These are phyloP conservation scores for Illadopsis cleaveri DNA, from an alignment of 2,113 vertebrate genomes.

Conservation along the genomic window DNA sequence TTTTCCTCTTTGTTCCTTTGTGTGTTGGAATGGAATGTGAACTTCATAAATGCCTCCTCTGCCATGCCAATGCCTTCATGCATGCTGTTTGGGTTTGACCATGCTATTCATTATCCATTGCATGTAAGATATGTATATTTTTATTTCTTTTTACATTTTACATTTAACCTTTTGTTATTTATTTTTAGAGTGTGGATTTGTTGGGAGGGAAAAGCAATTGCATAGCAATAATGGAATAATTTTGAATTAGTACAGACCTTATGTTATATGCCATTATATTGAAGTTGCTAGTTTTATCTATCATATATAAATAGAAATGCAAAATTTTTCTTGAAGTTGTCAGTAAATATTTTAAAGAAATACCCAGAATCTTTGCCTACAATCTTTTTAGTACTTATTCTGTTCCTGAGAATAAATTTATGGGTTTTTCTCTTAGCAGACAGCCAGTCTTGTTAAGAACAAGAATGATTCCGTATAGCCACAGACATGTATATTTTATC, in stretches of 20 bases:
- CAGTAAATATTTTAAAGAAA: background rate
- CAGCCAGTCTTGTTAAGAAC: background rate
- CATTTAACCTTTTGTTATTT: slow-evolving; percentile 1
- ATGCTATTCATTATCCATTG: slow-evolving; percentile 77
- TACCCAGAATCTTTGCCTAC: background rate
- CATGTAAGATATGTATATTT: slow-evolving; percentile 75
- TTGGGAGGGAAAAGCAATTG: background rate
- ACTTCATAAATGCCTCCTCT: slow-evolving; percentile 72
- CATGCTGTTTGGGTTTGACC: slow-evolving; percentile 80
- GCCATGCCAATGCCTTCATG: slow-evolving; percentile 74
- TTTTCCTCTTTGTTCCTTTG: slow-evolving; percentile 73
- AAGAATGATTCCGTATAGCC: background rate
- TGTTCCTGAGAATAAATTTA: background rate
- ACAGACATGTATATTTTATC: background rate
- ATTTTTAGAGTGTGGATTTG: background rate
- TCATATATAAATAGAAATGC: background rate
- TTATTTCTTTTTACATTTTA: slow-evolving; percentile 51
- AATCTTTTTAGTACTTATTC: background rate
- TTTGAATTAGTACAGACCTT: background rate
- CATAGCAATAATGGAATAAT: background rate
- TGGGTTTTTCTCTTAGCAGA: background rate
- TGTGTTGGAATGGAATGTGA: slow-evolving; percentile 77
- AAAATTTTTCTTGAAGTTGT: background rate
- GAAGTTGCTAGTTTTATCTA: background rate
- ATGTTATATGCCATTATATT: background rate